Base-by-base conservation (phyloP, 92 coral and sea anemone species). In the Porites rus region DNA sequence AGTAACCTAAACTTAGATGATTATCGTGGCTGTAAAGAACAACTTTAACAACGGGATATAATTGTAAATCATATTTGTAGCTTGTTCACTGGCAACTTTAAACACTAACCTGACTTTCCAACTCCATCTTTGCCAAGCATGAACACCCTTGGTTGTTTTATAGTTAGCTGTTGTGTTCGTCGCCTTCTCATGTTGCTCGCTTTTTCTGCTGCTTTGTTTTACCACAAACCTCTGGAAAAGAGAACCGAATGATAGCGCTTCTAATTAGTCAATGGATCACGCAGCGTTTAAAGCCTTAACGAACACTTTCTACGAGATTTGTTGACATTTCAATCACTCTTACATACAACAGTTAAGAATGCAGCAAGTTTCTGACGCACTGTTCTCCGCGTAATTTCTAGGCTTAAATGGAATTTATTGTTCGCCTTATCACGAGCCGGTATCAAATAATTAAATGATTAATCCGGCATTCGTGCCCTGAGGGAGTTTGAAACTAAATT, bases 111-210 rank as follows among this genome's bases (percentile, higher is more conserved):
- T 51, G 87, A 83, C 51, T 83, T 83, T 1, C 87, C 87, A 1
- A 83, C 87, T 0, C 87, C 87, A 4, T 74, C 87, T 43, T 83
- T 83, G 54, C 87, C 87, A 0, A 83, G 74, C 6, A 83, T 65
- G 18, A 53, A 73, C 1, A 76, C 74, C 18, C 65, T 73, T 2
- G 80, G 63, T 18, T 76, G 87, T 20, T 20, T 73, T 2, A 72
- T 17, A 7, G 66, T 73, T 1, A 73, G 31, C 70, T 61, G 75
- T 10, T 72, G 63, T 0, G 87, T 21, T 25, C 87, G 62, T 2
- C 87, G 79, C 25, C 87, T 62, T 65, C 79, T 62, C 87, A 83
- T 83, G 53, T 1, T 46, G 53, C 22, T 25, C 2, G 6, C 13
- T 46, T 10, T 19, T 28, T 24, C 38, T 4, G 43, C 50, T 52